Evolutionary conservation across 2,113 vertebrate species (phyloP).

Genomic region (Actinemys pallida): DNA sequence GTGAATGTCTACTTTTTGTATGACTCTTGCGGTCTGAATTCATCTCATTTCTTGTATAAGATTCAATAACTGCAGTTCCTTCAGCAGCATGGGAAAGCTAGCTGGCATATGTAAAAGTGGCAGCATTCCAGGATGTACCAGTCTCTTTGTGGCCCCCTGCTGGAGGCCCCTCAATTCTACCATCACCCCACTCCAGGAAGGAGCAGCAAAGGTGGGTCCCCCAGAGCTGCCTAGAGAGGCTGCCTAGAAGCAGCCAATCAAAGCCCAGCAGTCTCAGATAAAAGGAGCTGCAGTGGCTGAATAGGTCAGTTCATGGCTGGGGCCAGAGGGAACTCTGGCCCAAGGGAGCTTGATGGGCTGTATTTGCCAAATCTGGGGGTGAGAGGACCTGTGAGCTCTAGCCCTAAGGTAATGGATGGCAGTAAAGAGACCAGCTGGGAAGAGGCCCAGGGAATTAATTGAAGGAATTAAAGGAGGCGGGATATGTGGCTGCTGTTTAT

Average conservation of each 20-base stretch:
- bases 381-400: not conserved
- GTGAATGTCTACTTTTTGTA: not conserved
- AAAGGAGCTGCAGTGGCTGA: not conserved
- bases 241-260: not conserved
- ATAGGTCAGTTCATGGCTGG: not conserved
- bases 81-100: accelerated
- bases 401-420: not conserved
- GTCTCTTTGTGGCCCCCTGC: not conserved
- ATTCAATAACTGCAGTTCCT: not conserved
- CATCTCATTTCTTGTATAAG: accelerated
- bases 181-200: not conserved
- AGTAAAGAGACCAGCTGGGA: not conserved
- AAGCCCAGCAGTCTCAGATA: not conserved
- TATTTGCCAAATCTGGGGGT: not conserved
- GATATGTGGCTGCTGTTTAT: not conserved
- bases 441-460: not conserved
- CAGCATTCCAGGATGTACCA: accelerated
- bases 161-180: not conserved
- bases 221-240: not conserved
- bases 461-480: not conserved
- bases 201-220: not conserved
- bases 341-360: not conserved
- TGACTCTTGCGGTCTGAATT: not conserved
- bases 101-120: accelerated
- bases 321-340: not conserved